Conservation (phyloP, 2,113 vertebrate genomes). For the Felis chaus region DNA sequence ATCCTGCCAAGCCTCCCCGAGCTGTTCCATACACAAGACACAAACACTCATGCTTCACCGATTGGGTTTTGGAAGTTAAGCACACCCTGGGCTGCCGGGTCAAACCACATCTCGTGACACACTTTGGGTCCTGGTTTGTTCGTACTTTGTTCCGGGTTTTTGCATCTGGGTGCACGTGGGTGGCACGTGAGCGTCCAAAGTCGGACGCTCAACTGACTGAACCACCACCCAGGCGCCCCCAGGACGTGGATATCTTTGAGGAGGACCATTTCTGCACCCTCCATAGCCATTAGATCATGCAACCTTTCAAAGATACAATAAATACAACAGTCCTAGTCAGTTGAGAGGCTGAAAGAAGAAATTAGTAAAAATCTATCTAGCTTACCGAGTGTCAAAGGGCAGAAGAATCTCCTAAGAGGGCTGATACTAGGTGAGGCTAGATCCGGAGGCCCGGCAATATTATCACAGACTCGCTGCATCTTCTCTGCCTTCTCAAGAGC, state of each 20-base stretch:
- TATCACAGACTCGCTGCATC: not conserved
- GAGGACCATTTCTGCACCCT: not conserved
- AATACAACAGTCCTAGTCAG: not conserved
- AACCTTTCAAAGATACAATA: not conserved
- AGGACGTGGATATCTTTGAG: not conserved
- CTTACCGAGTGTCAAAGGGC: not conserved
- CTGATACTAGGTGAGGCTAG: not conserved
- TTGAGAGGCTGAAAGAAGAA: not conserved
- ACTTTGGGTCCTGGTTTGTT: not conserved
- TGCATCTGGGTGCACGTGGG: not conserved
- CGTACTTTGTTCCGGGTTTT: not conserved
- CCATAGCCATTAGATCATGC: not conserved
- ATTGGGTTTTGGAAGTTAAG: not conserved
- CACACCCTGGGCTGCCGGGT: not conserved
- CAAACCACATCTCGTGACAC: not conserved
- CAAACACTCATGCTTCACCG: not conserved
- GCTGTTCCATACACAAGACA: not conserved
- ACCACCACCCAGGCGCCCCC: no score
- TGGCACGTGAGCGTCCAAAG: no score
- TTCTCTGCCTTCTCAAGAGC: not conserved
- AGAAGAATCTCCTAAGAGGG: not conserved
- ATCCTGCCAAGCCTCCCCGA: not conserved
- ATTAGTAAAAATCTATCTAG: not conserved
- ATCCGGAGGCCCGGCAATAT: not conserved
- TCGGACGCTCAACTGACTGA: no score